These are phyloP conservation scores for Typhlichthys eigenmanni DNA, from an alignment of 2,797 vertebrate genomes.

Conservation along the genomic window DNA sequence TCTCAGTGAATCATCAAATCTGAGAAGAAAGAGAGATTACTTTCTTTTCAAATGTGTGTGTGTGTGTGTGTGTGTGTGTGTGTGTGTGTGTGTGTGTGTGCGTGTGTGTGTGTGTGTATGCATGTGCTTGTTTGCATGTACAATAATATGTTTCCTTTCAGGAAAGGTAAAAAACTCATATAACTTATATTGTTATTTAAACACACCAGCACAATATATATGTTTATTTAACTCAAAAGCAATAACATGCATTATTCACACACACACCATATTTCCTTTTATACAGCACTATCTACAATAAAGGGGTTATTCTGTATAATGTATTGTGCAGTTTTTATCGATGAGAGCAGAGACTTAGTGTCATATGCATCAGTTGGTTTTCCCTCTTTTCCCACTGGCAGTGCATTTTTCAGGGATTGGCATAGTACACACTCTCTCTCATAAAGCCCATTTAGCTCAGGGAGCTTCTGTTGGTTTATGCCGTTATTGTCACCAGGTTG, in stretches of 20 bases:
- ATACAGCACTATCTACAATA: no score
- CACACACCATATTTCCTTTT: no score
- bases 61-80: constrained; percentile 19
- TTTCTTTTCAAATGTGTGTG: constrained; percentile 32
- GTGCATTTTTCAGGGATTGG: constrained; percentile 44
- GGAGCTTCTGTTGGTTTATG: constrained; percentile 49
- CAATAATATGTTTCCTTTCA: background rate
- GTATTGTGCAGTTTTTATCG: constrained; percentile 41
- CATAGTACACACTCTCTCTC: constrained; percentile 40
- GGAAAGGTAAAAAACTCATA: no score
- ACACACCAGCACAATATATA: no score
- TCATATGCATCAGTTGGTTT: constrained; percentile 40
- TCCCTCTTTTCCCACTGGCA: constrained; percentile 26
- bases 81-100: constrained; percentile 11
- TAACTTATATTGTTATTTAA: no score
- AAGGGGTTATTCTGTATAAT: no score
- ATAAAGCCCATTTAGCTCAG: constrained; percentile 49
- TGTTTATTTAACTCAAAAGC: no score
- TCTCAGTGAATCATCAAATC: constrained; percentile 68
- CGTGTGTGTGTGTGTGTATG: constrained; percentile 16
- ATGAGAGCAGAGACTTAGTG: constrained; percentile 46
- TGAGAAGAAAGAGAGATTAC: constrained; percentile 54
- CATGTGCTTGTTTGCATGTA: constrained; percentile 2
- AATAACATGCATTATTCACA: no score
- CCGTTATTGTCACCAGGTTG: constrained; percentile 51